Conservation (phyloP, 2,888 invertebrate genomes). For the Trachelus tabidus region DNA sequence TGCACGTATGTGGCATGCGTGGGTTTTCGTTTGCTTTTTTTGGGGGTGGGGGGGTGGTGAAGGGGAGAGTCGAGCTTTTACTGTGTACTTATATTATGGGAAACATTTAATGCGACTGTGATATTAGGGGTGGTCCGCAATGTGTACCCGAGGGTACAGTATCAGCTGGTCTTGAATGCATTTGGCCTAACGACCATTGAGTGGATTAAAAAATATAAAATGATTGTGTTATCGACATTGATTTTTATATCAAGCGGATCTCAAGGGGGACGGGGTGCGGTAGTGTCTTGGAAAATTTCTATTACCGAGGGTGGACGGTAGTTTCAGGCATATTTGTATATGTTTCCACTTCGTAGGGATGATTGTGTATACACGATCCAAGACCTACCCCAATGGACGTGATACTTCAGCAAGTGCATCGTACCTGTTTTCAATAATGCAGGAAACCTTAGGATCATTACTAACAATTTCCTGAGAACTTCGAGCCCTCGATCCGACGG, state of each 20-base stretch:
- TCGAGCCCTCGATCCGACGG: neutral
- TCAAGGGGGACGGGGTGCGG: neutral
- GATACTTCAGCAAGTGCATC: neutral
- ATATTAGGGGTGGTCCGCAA: neutral
- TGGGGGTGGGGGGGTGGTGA: no score
- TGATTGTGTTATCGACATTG: neutral
- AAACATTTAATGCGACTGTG: neutral
- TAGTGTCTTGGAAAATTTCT: neutral
- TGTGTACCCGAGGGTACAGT: neutral
- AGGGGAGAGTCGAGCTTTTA: neutral
- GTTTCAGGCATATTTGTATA: no score
- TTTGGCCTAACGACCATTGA: neutral
- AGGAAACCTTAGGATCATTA: neutral
- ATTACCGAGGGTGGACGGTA: neutral
- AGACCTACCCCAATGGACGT: neutral
- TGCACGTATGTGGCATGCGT: neutral
- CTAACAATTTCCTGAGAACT: neutral
- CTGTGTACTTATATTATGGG: neutral
- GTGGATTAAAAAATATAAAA: neutral
- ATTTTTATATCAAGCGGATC: neutral
- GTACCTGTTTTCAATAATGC: neutral
- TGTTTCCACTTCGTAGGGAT: no score
- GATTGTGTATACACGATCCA: neutral
- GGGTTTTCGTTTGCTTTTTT: neutral
- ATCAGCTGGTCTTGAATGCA: neutral